Base-by-base conservation (phyloP, 2,113 vertebrate species). In the Bubalus kerabau region DNA sequence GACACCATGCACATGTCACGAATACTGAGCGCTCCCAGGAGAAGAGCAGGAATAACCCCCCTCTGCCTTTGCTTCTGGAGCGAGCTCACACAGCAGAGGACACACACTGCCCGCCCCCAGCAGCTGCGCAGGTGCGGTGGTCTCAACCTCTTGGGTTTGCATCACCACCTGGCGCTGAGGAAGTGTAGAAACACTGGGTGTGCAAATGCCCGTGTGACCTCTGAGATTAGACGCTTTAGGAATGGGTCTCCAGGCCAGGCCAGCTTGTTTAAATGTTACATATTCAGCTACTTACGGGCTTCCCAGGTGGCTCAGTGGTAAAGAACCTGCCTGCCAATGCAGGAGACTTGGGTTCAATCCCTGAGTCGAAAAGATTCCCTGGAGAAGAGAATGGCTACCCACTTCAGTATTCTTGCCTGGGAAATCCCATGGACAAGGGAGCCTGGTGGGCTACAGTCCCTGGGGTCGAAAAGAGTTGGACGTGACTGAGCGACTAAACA, bases 101-200 rank as follows among this genome's bases (percentile, higher is more conserved):
- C 3, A 8, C 5, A 0, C 13, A 1, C 36, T 26, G 40, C 57
- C 8, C 14, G 14, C 16, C 48, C n/a, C 1, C 11, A 5, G 17
- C 71, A 30, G n/a, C 67, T 24, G 43, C 16, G 24, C 80, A 50
- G 43, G 15, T 9, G 19, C 0, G 2, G 46, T 3, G 1, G 80
- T 17, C 62, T 16, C 8, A 3, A 5, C 60, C 78, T 95, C 8
- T 2, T 50, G 62, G 98, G 62, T 19, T 64, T 93, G 36, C 82
- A 21, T 97, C 16, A 23, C 87, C 62, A 30, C 52, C 60, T 36
- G 40, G 59, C 43, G 89, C 71, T 28, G 78, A 88, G 90, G 95
- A 94, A 87, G 21, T 48, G 56, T 85, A 57, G 95, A 48, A 82
- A 95, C 57, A 81, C 84, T 86, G 81, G 90, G 76, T 62, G 28